Evolutionary conservation across 1,140 invertebrate genomes (phyloP), one percentile per base, ranked within the genome.

Genomic region (Lanistes nyassanus): DNA sequence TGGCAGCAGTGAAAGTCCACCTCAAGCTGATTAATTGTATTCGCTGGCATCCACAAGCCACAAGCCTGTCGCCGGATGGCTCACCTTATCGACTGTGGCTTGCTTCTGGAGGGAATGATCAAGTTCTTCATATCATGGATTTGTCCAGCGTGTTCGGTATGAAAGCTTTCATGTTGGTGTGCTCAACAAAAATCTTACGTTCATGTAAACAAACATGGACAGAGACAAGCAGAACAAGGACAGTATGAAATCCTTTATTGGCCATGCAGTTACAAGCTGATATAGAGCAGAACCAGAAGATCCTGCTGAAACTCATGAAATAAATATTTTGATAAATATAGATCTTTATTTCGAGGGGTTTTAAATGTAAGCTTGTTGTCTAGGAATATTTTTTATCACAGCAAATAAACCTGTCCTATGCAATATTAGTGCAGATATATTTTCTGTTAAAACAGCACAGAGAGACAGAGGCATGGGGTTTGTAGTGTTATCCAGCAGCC

Each of bases 1-100:
- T 90, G 26, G 83, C 78, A 77, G 82, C 81, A 21, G 82, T 91
- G 21, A 88, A 89, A 37, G 77, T 88, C 6, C 87, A 89, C 78
- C 91, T 91, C 70, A 94, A 94, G 88, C 83, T 91, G 65, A 90
- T 95, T 23, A 91, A 93, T 79, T 90, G 90, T 68, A 84, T 94
- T 1, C 88, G 87, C 2, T 95, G 94, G 94, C 94, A 95, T 89
- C 94, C 94, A 0, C 86, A 91, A 65, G 91, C 92, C 76, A 93
- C 91, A 2, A 88, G 90, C 26, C 91, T 91, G 68, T 88, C 87
- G 26, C 64, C 79, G 19, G 89, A 89, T 51, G 84, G 89, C 55
- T 94, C 93, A 3, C 86, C 89, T 0, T 91, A 91, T 81, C 87
- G 88, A 62, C 90, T 93, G 85, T 92, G 93, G 84, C 86, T 95